A percentile compares a stretch with the other conserved stretches of the same genome.
These are phyloP conservation scores for Todiramphus saurophagus DNA, from an alignment of 2,113 vertebrate species.

Conservation along the genomic window DNA sequence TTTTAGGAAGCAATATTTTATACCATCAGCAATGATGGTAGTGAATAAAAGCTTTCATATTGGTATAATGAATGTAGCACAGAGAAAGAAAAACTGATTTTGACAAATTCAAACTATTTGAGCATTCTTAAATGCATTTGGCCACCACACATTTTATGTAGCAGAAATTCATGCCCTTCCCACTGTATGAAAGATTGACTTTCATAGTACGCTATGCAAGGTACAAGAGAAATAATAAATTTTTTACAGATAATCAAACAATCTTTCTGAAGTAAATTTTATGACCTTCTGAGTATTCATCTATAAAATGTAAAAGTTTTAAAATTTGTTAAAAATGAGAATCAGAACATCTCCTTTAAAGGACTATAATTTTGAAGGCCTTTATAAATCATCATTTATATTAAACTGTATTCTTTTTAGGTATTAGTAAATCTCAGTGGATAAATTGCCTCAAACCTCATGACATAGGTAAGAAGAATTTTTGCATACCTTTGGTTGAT, in stretches of 20 bases:
- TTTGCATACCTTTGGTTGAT: neutral
- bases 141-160: neutral
- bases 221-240: neutral
- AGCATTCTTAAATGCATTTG: neutral
- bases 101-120: slow-evolving; percentile 56
- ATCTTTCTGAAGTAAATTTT: neutral
- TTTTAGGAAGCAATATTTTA: slow-evolving; percentile 73
- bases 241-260: neutral
- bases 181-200: neutral
- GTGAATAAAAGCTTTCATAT: slow-evolving; percentile 65
- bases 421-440: neutral
- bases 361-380: neutral
- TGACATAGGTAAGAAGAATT: neutral
- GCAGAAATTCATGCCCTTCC: neutral
- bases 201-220: too few relatives aligned
- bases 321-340: neutral
- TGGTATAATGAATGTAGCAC: slow-evolving; percentile 47
- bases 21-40: slow-evolving; percentile 51
- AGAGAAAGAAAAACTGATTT: slow-evolving; percentile 41
- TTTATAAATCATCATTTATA: neutral
- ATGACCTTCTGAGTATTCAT: neutral
- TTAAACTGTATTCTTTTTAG: neutral
- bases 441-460: neutral
- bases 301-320: neutral
- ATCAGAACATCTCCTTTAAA: neutral